Evolutionary conservation across 2,113 vertebrate genomes (phyloP).

Genomic region (Athene cunicularia): DNA sequence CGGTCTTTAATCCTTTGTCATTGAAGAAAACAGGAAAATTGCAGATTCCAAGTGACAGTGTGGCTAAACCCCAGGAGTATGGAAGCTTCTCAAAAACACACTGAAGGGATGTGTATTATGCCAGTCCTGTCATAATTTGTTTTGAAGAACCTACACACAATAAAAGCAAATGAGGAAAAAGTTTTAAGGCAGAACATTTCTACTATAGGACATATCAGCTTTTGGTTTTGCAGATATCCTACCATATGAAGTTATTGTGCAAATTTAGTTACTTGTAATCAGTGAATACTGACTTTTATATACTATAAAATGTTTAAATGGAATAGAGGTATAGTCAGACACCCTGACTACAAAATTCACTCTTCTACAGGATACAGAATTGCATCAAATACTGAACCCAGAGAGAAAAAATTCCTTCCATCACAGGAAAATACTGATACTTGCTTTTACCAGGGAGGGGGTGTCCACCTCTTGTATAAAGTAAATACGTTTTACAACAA

Average conservation of each 20-base stretch:
- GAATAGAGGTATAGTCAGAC: not conserved
- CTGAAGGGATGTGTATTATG: not conserved
- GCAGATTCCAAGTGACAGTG: not conserved
- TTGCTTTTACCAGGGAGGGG: rapidly evolving
- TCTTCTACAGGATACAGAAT: not conserved
- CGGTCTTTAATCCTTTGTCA: not conserved
- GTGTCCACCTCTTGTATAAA: not conserved
- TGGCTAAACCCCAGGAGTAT: not conserved
- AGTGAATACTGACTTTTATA: not conserved
- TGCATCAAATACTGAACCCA: not conserved
- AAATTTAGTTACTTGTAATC: not conserved
- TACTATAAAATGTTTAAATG: not conserved
- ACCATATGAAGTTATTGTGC: rapidly evolving
- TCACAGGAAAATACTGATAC: not conserved
- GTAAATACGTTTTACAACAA: not conserved
- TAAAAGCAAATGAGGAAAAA: not conserved
- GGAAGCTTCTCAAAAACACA: not conserved
- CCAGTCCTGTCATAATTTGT: not conserved
- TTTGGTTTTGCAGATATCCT: not conserved
- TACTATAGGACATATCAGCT: not conserved
- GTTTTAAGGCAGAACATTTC: not conserved
- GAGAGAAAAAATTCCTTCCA: not conserved
- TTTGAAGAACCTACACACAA: not conserved
- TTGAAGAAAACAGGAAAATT: not conserved
- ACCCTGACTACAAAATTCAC: not conserved